Base-by-base conservation (phyloP, 1,140 invertebrate genomes). In the Triops longicaudatus region DNA sequence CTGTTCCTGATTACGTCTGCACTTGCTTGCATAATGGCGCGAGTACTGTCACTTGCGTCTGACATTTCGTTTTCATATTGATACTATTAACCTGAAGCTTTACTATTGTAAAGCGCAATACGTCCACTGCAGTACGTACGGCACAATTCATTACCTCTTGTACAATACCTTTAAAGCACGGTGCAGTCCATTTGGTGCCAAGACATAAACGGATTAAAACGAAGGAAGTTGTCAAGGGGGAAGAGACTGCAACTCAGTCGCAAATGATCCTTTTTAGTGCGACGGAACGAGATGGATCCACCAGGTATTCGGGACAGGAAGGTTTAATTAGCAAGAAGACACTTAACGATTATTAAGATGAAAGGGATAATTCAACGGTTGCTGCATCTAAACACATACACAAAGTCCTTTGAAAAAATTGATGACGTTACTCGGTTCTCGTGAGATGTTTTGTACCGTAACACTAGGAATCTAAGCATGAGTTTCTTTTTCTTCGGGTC, bases 291-390 rank as follows among this genome's bases (percentile, higher is more conserved):
- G 50, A 22, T n/a, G 22, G 50, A 22, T 63, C 17, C 14, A 7
- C 17, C 17, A 22, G n/a, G 14, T 63, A 14, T 22, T 63, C 9
- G 22, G 50, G 14, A 22, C 50, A 63, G 50, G 50, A 17, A 63
- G n/a, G 50, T 63, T 63, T 63, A 63, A 63, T 63, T 63, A 63
- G n/a, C 14, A 63, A 2, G 50, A 63, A 37, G 17, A 63, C 50
- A 63, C 50, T 63, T 63, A 63, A 63, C 50, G 50, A 14, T 63
- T 22, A 63, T 63, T 63, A 63, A 22, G 50, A 63, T 63, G 50
- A 63, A 63, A 63, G 50, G n/a, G 31, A 7, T 37, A 37, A 37
- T 37, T 37, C 31, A 37, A 37, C 31, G 31, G 31, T 37, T 37
- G 31, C 31, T 37, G 31, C 31, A 7, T 63, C 10, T 63, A 63